phyloP scores from a whole-genome alignment of 2,797 vertebrate species.

The Sebastes umbrosus region DNA sequence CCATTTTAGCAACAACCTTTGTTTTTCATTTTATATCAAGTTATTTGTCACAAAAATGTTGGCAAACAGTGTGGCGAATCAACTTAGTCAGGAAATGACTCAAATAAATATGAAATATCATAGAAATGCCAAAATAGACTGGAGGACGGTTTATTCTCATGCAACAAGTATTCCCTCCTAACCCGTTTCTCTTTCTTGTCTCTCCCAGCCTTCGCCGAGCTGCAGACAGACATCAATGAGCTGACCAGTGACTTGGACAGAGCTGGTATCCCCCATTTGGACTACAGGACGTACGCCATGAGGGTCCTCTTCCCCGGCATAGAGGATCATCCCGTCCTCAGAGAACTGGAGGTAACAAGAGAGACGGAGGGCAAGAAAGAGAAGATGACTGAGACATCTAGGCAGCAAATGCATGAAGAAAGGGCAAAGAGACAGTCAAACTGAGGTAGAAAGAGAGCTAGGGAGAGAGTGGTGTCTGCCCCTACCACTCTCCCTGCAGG shows the following conservation, averaged over 20 bases:
- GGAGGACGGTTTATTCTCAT: slow-evolving; percentile 22
- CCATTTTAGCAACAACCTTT: no score
- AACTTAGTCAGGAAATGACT: no score
- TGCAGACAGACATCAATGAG: slow-evolving; percentile 98
- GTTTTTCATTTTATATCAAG: no score
- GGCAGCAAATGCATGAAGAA: slow-evolving; percentile 14
- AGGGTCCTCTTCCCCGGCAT: slow-evolving; percentile 96
- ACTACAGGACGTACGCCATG: slow-evolving; percentile 96
- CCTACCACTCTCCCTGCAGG: slow-evolving; percentile 31
- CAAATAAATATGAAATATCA: no score
- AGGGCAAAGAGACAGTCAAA: slow-evolving; percentile 33
- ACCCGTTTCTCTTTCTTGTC: slow-evolving; percentile 7
- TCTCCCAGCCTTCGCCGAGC: slow-evolving; percentile 91
- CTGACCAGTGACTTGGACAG: slow-evolving; percentile 96
- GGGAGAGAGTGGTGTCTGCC: slow-evolving; percentile 4
- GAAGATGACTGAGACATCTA: slow-evolving; percentile 34
- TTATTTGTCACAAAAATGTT: no score
- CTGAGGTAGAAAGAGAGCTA: slow-evolving; percentile 8
- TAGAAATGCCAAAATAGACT: no score
- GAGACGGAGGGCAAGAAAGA: slow-evolving; percentile 87
- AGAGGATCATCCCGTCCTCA: slow-evolving; percentile 94
- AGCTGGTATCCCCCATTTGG: slow-evolving; percentile 93
- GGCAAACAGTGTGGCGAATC: no score
- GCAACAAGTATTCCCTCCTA: slow-evolving; percentile 18
- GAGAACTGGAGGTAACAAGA: slow-evolving; percentile 94